Evolutionary conservation across 2,113 vertebrate genomes (phyloP), one percentile per base, ranked within the genome.

Genomic region (Chaetorhynchus papuensis): DNA sequence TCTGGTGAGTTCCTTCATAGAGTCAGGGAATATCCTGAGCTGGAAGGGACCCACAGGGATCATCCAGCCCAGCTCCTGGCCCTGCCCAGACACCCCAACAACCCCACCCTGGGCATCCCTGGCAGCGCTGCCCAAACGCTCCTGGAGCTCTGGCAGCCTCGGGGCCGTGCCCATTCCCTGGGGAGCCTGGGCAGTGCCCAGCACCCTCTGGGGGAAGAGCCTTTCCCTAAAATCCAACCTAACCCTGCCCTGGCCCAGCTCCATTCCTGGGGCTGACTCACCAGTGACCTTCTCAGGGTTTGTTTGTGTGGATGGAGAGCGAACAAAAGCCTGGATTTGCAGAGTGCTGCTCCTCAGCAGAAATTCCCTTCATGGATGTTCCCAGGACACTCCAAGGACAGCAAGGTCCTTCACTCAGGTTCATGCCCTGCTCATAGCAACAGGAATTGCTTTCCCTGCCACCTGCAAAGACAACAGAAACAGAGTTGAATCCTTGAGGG

Each of bases 391-490:
- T 9, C 2, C 30, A 13, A 0, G 3, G 28, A 49, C 59, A 47
- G 21, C 8, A 0, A 52, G 50, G 11, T 33, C 1, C 35, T 5
- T 11, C 52, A 9, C 35, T 61, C 7, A 9, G 21, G 33, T 9
- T 13, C 80, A 4, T 0, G 2, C 26, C n/a, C 39, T 75, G 77
- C 68, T 59, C 5, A 0, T 3, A 4, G 1, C 52, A 8, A 4
- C 27, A 30, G 65, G 56, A 65, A 30, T 42, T 0, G 0, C 52
- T 13, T 7, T 66, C 15, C 54, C 35, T 31, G 16, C 37, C 4
- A 14, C 39, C 63, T 30, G 42, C 31, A 86, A 71, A 54, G n/a
- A 56, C 22, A 71, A 18, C 42, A 37, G 6, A 37, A 35, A 22
- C 54, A 57, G 45, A 17, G 19, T 11, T n/a, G n/a, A n/a, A n/a